Conservation (phyloP, 2,113 vertebrate species). For the Oceanodroma tethys region DNA sequence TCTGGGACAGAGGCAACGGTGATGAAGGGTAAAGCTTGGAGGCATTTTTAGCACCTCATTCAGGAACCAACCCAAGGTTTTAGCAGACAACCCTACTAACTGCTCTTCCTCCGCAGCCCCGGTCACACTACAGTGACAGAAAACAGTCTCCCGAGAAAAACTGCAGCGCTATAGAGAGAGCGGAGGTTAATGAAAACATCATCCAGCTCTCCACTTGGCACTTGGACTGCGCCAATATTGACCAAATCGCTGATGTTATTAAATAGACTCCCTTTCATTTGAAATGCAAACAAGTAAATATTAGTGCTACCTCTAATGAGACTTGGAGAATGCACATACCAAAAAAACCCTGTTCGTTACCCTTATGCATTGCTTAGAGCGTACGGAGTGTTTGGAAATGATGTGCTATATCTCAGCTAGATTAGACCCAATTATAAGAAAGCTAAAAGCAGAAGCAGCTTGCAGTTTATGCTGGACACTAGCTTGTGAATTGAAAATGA, state of each 20-base stretch:
- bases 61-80: neutral
- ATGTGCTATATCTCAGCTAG: neutral
- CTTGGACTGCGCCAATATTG: conserved; percentile 3
- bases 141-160: neutral
- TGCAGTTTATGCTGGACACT: neutral
- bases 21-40: neutral
- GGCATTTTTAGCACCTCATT: neutral
- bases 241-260: neutral
- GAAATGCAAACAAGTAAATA: conserved; percentile 47
- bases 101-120: neutral
- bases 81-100: neutral
- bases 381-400: neutral
- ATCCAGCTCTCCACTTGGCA: neutral
- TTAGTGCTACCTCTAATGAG: neutral
- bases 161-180: neutral
- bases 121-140: neutral
- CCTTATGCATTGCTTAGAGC: neutral
- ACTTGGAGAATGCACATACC: neutral
- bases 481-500: neutral
- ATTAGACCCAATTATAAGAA: neutral
- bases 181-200: conserved; percentile 17
- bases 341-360: neutral
- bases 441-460: neutral
- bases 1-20: neutral
- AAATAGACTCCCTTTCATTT: neutral